phyloP scores from a whole-genome alignment of 2,888 invertebrate genomes.

The Netelia fuscicornis region DNA sequence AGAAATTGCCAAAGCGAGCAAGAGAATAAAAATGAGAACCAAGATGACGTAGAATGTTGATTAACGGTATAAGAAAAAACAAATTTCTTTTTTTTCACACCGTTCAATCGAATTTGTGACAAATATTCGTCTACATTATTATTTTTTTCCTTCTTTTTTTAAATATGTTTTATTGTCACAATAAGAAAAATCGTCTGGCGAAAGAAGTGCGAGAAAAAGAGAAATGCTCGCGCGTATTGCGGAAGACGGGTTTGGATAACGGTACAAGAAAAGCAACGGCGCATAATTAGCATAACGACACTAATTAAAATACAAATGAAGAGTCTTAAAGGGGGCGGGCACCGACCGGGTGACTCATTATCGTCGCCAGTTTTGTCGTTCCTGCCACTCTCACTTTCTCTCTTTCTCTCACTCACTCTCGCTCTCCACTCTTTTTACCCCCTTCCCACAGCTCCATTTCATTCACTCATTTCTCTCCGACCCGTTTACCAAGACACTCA shows the following conservation, averaged over 20 bases:
- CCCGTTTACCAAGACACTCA: conserved; percentile 71
- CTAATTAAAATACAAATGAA: conserved; percentile 91
- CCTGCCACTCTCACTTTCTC: conserved; percentile 65
- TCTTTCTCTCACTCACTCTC: conserved; percentile 70
- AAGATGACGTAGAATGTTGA: background rate
- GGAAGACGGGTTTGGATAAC: conserved; percentile 28
- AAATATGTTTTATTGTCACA: background rate
- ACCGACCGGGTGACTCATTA: conserved; percentile 83
- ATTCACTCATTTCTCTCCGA: conserved; percentile 68
- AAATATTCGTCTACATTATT: too few species aligned
- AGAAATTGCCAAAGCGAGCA: conserved; percentile 27
- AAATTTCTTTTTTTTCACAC: background rate
- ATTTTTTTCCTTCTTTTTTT: too few species aligned
- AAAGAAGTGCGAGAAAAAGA: conserved; percentile 63
- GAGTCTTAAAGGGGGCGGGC: conserved; percentile 87
- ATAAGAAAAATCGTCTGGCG: background rate
- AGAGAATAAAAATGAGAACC: conserved; percentile 14
- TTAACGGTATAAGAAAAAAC: background rate
- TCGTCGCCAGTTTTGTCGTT: conserved; percentile 77
- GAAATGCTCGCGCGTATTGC: conserved; percentile 72
- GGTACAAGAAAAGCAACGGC: conserved; percentile 82
- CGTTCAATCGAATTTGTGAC: background rate
- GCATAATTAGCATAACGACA: conserved; percentile 88
- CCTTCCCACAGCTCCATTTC: conserved; percentile 67
- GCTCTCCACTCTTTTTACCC: conserved; percentile 67